Evolutionary conservation across 2,888 invertebrate species (phyloP).

Genomic region (Phymatocera aterrima): DNA sequence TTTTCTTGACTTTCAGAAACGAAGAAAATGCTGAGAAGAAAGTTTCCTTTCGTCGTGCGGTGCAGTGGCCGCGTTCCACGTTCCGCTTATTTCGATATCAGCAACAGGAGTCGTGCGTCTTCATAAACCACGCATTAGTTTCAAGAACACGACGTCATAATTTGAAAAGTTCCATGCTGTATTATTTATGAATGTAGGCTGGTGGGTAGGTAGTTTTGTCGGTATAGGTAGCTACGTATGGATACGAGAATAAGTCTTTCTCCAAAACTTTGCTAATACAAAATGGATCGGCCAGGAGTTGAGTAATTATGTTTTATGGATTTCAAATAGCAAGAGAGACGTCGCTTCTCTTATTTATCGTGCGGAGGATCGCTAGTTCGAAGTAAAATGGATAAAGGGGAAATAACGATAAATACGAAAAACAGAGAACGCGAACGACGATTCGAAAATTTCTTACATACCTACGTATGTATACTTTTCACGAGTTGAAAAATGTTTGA

Average conservation of each 20-base stretch:
- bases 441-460: background rate
- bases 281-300: slow-evolving; percentile 52
- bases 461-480: background rate
- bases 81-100: slow-evolving; percentile 55
- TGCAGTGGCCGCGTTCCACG: slow-evolving; percentile 40
- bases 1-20: too few species aligned
- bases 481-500: too few species aligned
- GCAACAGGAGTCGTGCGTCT: slow-evolving; percentile 54
- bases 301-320: slow-evolving; percentile 53
- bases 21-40: background rate
- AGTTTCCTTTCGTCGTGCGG: background rate
- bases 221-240: slow-evolving; percentile 46
- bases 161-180: slow-evolving; percentile 57
- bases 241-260: slow-evolving; percentile 44
- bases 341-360: slow-evolving; percentile 1
- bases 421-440: background rate
- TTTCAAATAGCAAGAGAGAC: slow-evolving; percentile 23
- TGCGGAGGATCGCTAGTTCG: background rate
- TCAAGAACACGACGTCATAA: slow-evolving; percentile 52
- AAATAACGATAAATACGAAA: background rate
- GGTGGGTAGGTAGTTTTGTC: slow-evolving; percentile 42
- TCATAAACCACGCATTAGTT: slow-evolving; percentile 60
- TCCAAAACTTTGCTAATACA: slow-evolving; percentile 49
- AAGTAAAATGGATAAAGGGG: background rate
- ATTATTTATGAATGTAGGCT: slow-evolving; percentile 58